Evolutionary conservation across 2,113 vertebrate genomes (phyloP).

Genomic region (Formicarius rufipectus): DNA sequence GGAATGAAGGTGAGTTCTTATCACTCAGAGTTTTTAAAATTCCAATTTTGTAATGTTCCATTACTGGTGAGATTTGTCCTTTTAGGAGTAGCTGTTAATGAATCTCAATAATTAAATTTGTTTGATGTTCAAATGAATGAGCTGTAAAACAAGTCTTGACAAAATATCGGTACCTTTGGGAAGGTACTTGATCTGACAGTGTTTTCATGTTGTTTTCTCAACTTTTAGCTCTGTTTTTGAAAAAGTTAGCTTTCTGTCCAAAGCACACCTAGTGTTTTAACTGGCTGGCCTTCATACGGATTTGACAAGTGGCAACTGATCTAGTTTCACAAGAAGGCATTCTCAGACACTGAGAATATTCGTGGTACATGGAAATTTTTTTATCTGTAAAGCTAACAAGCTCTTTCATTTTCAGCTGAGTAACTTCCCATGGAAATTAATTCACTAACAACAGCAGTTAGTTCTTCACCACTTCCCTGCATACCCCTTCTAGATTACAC

Average conservation of each 20-base stretch:
- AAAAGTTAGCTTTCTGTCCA: not conserved
- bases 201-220: not conserved
- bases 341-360: slow-evolving; percentile 8
- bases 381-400: slow-evolving; percentile 20
- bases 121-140: not conserved
- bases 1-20: not conserved
- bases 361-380: not conserved
- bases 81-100: not conserved
- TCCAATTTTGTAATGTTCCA: not conserved
- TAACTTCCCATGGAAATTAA: slow-evolving; percentile 29
- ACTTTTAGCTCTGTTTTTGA: not conserved
- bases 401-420: slow-evolving; percentile 13
- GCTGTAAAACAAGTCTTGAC: not conserved
- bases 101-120: not conserved
- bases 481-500: not conserved
- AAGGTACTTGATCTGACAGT: not conserved
- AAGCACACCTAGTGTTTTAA: not conserved
- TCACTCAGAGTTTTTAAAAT: not conserved
- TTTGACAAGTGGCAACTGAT: not conserved
- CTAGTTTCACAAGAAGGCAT: slow-evolving; percentile 22
- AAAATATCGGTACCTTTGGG: not conserved
- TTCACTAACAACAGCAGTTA: slow-evolving; percentile 1
- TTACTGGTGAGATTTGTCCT: not conserved
- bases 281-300: not conserved
- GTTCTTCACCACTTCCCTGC: not conserved